These are phyloP conservation scores for Phoenoteleia sp. DNA, from an alignment of 2,888 invertebrate genomes.

Conservation along the genomic window DNA sequence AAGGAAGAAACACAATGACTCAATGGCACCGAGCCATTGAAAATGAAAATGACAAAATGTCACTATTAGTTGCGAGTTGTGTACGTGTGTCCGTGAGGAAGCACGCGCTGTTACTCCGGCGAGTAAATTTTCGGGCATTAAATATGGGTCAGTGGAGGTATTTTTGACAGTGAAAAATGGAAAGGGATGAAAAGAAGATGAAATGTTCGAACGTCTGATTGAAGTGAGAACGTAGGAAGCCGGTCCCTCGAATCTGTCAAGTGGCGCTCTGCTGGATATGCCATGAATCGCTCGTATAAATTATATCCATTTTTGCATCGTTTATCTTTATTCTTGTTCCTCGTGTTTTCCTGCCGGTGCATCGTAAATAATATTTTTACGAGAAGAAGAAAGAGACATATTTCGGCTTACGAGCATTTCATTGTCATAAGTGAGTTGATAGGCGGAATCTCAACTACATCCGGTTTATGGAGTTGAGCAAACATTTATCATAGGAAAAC, in stretches of 20 bases:
- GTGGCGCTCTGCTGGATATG: slow-evolving; percentile 60
- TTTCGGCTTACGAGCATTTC: slow-evolving; percentile 61
- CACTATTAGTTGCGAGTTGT: slow-evolving; percentile 58
- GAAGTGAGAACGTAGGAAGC: slow-evolving; percentile 10
- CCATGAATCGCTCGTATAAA: slow-evolving; percentile 77
- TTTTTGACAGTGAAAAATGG: slow-evolving; percentile 68
- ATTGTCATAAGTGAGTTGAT: slow-evolving; percentile 63
- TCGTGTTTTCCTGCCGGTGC: slow-evolving; percentile 18
- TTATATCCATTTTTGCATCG: slow-evolving; percentile 80
- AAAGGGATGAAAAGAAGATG: slow-evolving; percentile 58
- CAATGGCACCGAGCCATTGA: slow-evolving; percentile 9
- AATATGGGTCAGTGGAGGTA: slow-evolving; percentile 62
- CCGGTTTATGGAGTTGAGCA: slow-evolving; percentile 30
- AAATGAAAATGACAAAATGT: slow-evolving; percentile 38
- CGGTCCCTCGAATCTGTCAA: slow-evolving; percentile 56
- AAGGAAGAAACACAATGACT: slow-evolving; percentile 42
- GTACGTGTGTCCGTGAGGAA: slow-evolving; percentile 21
- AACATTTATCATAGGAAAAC: slow-evolving; percentile 31
- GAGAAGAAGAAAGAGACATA: slow-evolving; percentile 52
- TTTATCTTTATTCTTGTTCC: slow-evolving; percentile 68
- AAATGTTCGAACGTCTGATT: slow-evolving; percentile 41
- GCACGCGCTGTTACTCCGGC: slow-evolving; percentile 42
- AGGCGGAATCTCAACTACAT: slow-evolving; percentile 44
- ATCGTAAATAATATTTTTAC: slow-evolving; percentile 72
- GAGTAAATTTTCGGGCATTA: too few species aligned